phyloP scores from a whole-genome alignment of 1,140 invertebrate genomes.

The Eubasilissa regina region DNA sequence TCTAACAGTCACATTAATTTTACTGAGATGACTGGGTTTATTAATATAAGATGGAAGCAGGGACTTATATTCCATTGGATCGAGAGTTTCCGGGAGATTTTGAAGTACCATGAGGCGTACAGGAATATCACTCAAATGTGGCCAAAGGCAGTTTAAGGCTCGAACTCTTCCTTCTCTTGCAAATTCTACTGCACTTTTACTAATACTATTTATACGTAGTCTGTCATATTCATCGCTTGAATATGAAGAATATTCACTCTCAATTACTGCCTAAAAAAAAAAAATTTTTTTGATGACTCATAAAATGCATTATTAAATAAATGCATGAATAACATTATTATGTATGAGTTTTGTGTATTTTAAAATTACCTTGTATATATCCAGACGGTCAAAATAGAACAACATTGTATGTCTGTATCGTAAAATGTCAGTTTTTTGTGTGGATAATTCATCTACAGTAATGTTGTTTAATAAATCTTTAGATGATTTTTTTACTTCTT shows the following conservation, averaged over 20 bases:
- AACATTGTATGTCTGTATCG: slow-evolving; percentile 70
- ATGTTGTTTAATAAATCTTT: slow-evolving; percentile 62
- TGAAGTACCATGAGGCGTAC: slow-evolving; percentile 82
- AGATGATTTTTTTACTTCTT: slow-evolving; percentile 42
- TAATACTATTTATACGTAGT: slow-evolving; percentile 67
- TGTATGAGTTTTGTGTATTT: neutral
- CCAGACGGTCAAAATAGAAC: slow-evolving; percentile 69
- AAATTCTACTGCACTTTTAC: slow-evolving; percentile 72
- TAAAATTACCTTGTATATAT: slow-evolving; percentile 65
- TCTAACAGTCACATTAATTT: slow-evolving; percentile 71
- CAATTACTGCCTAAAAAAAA: slow-evolving; percentile 65
- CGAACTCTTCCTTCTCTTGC: slow-evolving; percentile 78
- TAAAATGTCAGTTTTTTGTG: slow-evolving; percentile 68
- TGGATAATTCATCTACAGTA: slow-evolving; percentile 65
- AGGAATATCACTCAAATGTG: slow-evolving; percentile 71
- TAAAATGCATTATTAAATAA: too few relatives aligned
- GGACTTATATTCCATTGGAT: slow-evolving; percentile 79
- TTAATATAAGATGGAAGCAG: slow-evolving; percentile 76
- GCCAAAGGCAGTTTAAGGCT: slow-evolving; percentile 82
- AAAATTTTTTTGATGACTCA: slow-evolving; percentile 25
- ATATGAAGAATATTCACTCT: slow-evolving; percentile 70
- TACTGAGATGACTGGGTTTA: slow-evolving; percentile 70
- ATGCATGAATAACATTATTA: neutral
- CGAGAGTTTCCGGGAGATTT: slow-evolving; percentile 84
- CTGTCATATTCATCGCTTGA: slow-evolving; percentile 74